Evolutionary conservation across 1,140 invertebrate species (phyloP), one percentile per base, ranked within the genome.

Genomic region (Armadillidium nasatum): DNA sequence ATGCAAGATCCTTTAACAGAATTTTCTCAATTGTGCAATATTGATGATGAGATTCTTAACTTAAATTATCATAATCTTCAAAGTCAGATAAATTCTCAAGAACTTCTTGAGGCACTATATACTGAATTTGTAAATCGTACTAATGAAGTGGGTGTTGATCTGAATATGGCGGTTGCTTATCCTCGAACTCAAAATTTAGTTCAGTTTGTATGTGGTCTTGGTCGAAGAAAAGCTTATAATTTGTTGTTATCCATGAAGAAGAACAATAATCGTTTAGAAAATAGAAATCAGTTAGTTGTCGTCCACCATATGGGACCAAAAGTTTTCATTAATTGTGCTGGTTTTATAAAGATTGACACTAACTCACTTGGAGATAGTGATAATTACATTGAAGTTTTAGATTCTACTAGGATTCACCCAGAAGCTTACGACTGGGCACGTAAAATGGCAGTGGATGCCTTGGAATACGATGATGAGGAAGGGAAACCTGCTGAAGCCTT

Each of bases 391-490:
- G 96, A 99, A 88, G 95, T 99, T 0, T 85, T 99, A 6, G 98
- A 99, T 84, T 96, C 96, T 0, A 98, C 98, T 0, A 88, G 98
- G 79, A 96, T 99, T 0, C 98, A 99, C 87, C 97, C 97, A 0
- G 98, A 99, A 86, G 96, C 95, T 0, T 99, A 99, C 82, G 97
- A 99, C 84, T 99, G 97, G 97, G 98, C 98, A 0, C 86, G 96
- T 22, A 99, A 99, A 87, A 99, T 99, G 97, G 98, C 97, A 4
- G 95, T 99, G 0, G 98, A 99, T 87, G 98, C 98, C 9, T 86
- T 99, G 11, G 98, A 99, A 81, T 98, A 98, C 81, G 97, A 99
- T 82, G 95, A 97, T 82, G 94, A 96, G 83, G 94, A 89, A 79
- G 86, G 86, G n/a, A 75, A 99, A 87, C 96, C 97, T 0, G 95